Percentiles rank a stretch among this genome's conserved stretches.
Conservation (phyloP, 2,797 vertebrate genomes). For the Lagothrix lagotricha region DNA sequence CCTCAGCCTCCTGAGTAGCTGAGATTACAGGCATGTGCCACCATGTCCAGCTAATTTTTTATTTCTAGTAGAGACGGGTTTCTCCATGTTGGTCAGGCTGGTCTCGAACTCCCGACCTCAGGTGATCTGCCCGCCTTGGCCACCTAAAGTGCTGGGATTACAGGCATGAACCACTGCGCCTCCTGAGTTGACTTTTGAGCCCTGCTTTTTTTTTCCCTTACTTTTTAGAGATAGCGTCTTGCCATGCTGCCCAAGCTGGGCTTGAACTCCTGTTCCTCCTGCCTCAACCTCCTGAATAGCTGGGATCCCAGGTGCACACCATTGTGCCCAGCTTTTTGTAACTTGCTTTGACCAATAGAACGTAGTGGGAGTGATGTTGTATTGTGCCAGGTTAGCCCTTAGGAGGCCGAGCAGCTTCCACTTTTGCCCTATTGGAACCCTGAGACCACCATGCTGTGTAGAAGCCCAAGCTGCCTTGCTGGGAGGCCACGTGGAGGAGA, state of each 20-base stretch:
- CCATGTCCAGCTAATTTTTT: no score
- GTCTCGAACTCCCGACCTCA: no score
- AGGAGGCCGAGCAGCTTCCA: not conserved
- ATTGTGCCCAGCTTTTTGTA: not conserved
- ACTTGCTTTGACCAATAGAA: not conserved
- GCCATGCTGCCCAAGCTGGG: not conserved
- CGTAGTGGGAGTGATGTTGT: fast-evolving
- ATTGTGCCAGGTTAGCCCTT: not conserved
- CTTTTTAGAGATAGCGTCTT: not conserved
- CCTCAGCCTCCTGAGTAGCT: no score
- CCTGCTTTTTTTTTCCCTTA: not conserved
- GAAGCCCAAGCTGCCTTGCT: not conserved
- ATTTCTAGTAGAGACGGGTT: no score
- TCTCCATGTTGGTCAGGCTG: no score
- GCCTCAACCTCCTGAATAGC: not conserved
- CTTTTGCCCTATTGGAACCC: not conserved
- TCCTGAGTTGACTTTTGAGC: not conserved
- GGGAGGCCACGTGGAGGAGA: no score
- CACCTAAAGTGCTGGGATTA: no score
- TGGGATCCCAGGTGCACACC: not conserved
- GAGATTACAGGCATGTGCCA: no score
- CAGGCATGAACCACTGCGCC: no score
- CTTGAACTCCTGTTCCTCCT: not conserved
- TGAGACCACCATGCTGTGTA: not conserved
- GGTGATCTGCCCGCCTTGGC: no score